Percentiles rank a stretch among this genome's conserved stretches.
These are phyloP conservation scores for Hirudo medicinalis DNA, from an alignment of 1,140 invertebrate species.

Conservation along the genomic window DNA sequence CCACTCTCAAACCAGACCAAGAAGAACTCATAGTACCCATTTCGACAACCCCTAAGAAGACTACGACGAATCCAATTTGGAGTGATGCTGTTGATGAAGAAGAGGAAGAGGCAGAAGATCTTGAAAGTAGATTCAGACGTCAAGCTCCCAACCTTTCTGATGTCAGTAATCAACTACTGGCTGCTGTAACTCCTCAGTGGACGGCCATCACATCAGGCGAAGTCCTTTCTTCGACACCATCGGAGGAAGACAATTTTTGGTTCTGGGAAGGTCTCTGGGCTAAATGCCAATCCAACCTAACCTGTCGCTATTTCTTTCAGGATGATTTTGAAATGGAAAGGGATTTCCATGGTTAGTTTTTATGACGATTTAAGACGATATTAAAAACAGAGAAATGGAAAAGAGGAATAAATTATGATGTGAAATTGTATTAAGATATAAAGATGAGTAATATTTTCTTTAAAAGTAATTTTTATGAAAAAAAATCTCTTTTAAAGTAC, in stretches of 20 bases:
- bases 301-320: constrained; percentile 10
- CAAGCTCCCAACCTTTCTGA: too few species aligned
- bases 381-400: too few species aligned
- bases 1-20: not conserved
- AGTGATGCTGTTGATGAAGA: not conserved
- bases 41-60: not conserved
- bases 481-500: too few species aligned
- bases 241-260: not conserved
- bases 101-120: constrained; percentile 1
- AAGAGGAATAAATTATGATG: too few species aligned
- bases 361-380: too few species aligned
- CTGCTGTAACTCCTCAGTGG: too few species aligned
- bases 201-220: too few species aligned
- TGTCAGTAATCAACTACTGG: too few species aligned
- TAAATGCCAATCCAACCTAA: constrained; percentile 5
- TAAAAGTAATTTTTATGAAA: too few species aligned
- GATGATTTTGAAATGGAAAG: constrained; percentile 14
- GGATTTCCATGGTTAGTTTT: constrained; percentile 8
- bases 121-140: too few species aligned
- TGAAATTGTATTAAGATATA: too few species aligned
- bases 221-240: not conserved
- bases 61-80: not conserved
- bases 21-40: not conserved
- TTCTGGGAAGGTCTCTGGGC: constrained; percentile 15
- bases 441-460: too few species aligned